These are phyloP conservation scores for Zaprionus inermis DNA, from an alignment of 1,140 invertebrate species.

Conservation along the genomic window DNA sequence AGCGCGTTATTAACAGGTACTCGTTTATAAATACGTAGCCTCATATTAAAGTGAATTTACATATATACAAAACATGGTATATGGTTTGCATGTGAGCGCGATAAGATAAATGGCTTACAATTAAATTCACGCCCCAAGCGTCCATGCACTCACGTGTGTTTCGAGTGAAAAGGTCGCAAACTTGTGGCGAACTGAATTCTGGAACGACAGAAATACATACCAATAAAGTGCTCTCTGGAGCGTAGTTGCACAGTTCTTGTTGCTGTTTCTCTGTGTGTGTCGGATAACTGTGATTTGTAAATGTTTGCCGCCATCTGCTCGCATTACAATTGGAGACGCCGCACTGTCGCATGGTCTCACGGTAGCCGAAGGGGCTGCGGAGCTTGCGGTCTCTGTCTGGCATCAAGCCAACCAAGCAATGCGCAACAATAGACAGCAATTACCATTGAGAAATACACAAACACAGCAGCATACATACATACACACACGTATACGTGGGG, in stretches of 20 bases:
- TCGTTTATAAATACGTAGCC: conserved; percentile 14
- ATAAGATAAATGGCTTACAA: conserved; percentile 56
- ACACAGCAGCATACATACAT: conserved; percentile 2
- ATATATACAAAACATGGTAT: conserved; percentile 5
- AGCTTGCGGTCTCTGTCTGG: conserved; percentile 25
- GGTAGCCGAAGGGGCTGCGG: conserved; percentile 6
- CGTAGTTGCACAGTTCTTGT: background rate
- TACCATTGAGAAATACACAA: conserved; percentile 18
- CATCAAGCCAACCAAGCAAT: conserved; percentile 44
- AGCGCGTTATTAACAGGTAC: conserved; percentile 40
- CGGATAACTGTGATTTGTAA: conserved; percentile 52
- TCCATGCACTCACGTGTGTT: conserved; percentile 51
- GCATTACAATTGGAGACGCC: conserved; percentile 47
- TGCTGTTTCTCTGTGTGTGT: conserved; percentile 19
- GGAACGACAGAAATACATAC: background rate
- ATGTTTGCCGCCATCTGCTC: conserved; percentile 37
- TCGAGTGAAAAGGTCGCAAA: conserved; percentile 13
- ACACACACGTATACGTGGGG: background rate
- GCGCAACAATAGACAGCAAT: conserved; percentile 50
- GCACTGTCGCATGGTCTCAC: conserved; percentile 37
- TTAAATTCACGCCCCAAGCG: conserved; percentile 28
- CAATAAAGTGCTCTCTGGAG: background rate
- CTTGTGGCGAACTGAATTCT: background rate
- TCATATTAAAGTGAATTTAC: background rate
- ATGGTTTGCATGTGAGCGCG: conserved; percentile 14